A percentile compares a stretch with the other conserved stretches of the same genome.
Conservation (phyloP, 2,888 invertebrate species). For the Acrobasis repandana region DNA sequence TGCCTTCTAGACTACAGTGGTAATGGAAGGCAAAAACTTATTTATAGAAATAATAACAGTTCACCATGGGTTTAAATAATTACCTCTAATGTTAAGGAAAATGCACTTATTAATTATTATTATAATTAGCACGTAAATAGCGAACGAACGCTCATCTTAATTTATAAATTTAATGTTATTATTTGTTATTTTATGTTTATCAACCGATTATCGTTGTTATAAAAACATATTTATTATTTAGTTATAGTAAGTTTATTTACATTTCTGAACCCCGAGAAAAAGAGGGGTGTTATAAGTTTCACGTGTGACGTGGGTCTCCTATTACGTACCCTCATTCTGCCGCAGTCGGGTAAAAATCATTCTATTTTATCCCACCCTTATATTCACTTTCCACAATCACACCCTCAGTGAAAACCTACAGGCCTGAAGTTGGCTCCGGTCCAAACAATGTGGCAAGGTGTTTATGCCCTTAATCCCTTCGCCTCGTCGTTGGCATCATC, state of each 20-base stretch:
- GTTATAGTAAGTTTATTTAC: too few relatives aligned
- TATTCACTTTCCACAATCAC: not conserved
- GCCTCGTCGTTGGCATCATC: constrained; percentile 6
- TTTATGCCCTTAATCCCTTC: constrained; percentile 13
- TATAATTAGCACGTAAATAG: too few relatives aligned
- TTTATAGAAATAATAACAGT: not conserved
- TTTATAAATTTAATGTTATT: not conserved
- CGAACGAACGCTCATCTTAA: not conserved
- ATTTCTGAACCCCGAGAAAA: too few relatives aligned
- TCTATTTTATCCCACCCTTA: not conserved
- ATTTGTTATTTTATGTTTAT: not conserved
- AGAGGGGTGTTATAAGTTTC: too few relatives aligned
- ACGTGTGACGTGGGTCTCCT: too few relatives aligned
- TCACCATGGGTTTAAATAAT: not conserved
- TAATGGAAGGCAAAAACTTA: too few relatives aligned
- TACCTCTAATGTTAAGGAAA: not conserved
- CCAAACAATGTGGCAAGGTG: not conserved
- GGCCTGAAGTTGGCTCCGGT: not conserved
- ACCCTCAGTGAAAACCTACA: not conserved
- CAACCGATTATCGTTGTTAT: too few relatives aligned
- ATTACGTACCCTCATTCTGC: too few relatives aligned
- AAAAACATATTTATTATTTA: too few relatives aligned
- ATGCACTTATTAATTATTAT: not conserved
- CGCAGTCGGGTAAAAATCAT: not conserved
- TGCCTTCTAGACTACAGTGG: not conserved